A percentile compares a stretch with the other conserved stretches of the same genome.
These are phyloP conservation scores for Watsonalla binaria DNA, from an alignment of 2,888 invertebrate species.

Conservation along the genomic window DNA sequence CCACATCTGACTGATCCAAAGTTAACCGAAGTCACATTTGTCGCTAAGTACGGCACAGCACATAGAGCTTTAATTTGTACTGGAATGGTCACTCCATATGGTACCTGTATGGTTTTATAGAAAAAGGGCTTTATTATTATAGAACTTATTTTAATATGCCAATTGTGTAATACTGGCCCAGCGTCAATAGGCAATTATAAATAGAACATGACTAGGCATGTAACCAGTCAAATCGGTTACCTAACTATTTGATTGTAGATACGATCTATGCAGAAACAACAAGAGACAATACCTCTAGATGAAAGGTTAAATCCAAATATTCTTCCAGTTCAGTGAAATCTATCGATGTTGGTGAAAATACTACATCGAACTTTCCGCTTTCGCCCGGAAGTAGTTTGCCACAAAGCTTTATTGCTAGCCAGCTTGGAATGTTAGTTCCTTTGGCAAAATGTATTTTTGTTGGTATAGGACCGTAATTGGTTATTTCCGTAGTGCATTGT, in stretches of 20 bases:
- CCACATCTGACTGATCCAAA: conserved; percentile 80
- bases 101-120: conserved; percentile 52
- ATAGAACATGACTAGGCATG: no score
- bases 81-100: conserved; percentile 79
- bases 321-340: conserved; percentile 65
- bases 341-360: conserved; percentile 68
- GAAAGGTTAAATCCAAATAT: conserved; percentile 55
- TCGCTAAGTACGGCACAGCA: conserved; percentile 75
- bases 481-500: conserved; percentile 61
- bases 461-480: conserved; percentile 77
- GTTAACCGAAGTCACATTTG: conserved; percentile 61
- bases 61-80: conserved; percentile 76
- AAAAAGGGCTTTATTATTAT: not conserved
- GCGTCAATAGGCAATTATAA: no score
- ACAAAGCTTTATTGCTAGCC: conserved; percentile 56
- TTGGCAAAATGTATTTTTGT: conserved; percentile 65
- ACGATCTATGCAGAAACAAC: not conserved
- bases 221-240: no score
- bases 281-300: conserved; percentile 59
- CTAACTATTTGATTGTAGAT: not conserved
- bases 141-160: not conserved
- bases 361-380: conserved; percentile 65
- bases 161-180: no score
- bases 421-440: conserved; percentile 43
- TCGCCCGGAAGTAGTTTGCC: conserved; percentile 70